Base-by-base conservation (phyloP, 2,888 invertebrate genomes). In the Bhutanitis thaidina region DNA sequence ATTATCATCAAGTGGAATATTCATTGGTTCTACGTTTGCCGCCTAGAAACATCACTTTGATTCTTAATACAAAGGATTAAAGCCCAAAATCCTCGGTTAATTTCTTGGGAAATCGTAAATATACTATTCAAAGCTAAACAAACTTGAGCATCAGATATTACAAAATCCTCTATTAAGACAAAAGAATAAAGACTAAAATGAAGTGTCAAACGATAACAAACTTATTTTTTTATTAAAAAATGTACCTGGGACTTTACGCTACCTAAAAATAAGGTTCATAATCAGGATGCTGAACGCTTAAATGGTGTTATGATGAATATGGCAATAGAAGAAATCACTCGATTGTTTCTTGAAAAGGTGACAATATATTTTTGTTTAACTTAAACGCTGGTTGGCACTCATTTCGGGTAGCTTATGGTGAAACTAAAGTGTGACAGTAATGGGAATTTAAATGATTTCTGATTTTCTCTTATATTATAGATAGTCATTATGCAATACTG, bases 391-490 rank as follows among this genome's bases (percentile, higher is more conserved):
- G 59, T 64, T 55, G 55, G 55, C 73, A 70, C 74, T 86, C 80
- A 77, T 84, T 85, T 85, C 84, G 66, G 72, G 82, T 77, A 85
- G 86, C 82, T 85, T 85, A 83, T 76, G 81, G 80, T 67, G 83
- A 80, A 80, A 81, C 74, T 67, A 62, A 71, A 55, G 59, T 73
- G 61, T 66, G 55, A 58, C 59, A 68, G 60, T 84, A 72, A 86
- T 84, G 82, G 60, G 61, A 64, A 76, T 86, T 74, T 82, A 84
- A 86, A 74, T 71, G 78, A 74, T 82, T 73, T 57, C 69, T 76
- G 77, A 77, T 80, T 79, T 73, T 61, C 52, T 55, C 30, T 43
- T 15, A 29, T 52, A 46, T 37, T 47, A 43, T 43, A 56, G 43
- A 51, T 40, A 29, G 40, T 14, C 9, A 37, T 43, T 46, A 29